Base-by-base conservation (phyloP, 2,888 invertebrate species). In the Choreutis nemorana region DNA sequence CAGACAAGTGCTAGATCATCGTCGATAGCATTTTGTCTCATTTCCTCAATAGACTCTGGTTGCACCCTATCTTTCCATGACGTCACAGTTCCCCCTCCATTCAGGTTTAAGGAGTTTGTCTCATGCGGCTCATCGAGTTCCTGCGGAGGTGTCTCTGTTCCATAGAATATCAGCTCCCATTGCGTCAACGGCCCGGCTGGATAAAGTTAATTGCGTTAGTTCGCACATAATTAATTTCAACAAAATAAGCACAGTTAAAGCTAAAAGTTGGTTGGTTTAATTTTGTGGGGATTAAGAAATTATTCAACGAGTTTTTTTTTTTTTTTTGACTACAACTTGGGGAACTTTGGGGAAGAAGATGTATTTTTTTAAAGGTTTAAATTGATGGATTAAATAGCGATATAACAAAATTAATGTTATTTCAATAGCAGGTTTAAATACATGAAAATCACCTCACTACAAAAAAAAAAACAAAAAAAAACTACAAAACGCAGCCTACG, bases 111-210 rank as follows among this genome's bases (percentile, higher is more conserved):
- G 9, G 80, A 64, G 40, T 82, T 81, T 13, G 50, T 60, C 26
- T 67, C 66, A 3, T 81, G 84, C 2, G 90, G 90, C 16, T 88
- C 90, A 55, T 90, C 72, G 23, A 63, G 70, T 27, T 82, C 81
- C 49, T 85, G 84, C 5, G 84, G 73, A 1, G 85, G 83, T 2
- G 70, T 67, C 40, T 84, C 86, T 2, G 92, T 92, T 23, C 93
- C 93, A 64, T 91, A 90, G 59, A 93, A 85, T 50, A 90, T 87
- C 50, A 92, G 65, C 61, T 89, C 87, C 92, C 92, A 93, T 45
- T 89, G 87, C 28, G 85, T 83, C 33, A 92, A 71, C 2, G 77
- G 75, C 21, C 75, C 77, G 50, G 85, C 83, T 50, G 82, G 71
- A 80, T 46, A 40, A 48, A n/a, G n/a, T n/a, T n/a, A n/a, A n/a